Evolutionary conservation across 2,113 vertebrate species (phyloP).

Genomic region (Strix uralensis): DNA sequence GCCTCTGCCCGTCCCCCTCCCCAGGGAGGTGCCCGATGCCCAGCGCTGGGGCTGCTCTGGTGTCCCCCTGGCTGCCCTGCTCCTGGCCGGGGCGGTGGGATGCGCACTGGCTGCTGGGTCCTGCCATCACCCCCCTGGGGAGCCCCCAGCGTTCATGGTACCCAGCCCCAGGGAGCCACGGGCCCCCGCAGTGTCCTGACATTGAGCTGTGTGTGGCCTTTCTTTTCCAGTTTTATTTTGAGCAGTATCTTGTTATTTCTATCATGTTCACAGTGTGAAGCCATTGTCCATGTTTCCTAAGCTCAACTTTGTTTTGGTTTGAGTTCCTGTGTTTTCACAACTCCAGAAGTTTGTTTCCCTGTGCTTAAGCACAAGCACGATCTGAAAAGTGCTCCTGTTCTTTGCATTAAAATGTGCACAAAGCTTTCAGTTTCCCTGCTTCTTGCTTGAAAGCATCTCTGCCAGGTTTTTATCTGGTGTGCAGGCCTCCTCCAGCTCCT

Average conservation of each 20-base stretch:
- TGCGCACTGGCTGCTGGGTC: neutral
- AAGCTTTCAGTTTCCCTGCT: neutral
- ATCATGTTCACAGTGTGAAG: neutral
- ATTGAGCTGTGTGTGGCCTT: neutral
- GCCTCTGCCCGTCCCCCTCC: neutral
- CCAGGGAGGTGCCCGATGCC: rapidly evolving
- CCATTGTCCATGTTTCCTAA: neutral
- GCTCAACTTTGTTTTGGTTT: neutral
- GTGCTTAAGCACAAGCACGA: neutral
- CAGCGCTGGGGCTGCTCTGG: rapidly evolving
- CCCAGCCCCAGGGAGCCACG: neutral
- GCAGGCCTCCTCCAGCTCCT: neutral
- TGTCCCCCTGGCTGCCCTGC: neutral
- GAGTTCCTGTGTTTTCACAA: neutral
- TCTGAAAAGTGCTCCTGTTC: neutral
- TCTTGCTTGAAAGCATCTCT: neutral
- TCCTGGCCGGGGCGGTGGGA: neutral
- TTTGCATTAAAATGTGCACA: neutral
- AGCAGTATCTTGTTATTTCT: neutral
- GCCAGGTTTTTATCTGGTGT: neutral
- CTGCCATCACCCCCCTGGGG: rapidly evolving
- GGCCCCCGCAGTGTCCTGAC: rapidly evolving
- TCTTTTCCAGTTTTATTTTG: neutral
- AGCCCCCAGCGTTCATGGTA: rapidly evolving
- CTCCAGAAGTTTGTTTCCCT: neutral